Evolutionary conservation across 2,113 vertebrate genomes (phyloP).

Genomic region (Vimba vimba): DNA sequence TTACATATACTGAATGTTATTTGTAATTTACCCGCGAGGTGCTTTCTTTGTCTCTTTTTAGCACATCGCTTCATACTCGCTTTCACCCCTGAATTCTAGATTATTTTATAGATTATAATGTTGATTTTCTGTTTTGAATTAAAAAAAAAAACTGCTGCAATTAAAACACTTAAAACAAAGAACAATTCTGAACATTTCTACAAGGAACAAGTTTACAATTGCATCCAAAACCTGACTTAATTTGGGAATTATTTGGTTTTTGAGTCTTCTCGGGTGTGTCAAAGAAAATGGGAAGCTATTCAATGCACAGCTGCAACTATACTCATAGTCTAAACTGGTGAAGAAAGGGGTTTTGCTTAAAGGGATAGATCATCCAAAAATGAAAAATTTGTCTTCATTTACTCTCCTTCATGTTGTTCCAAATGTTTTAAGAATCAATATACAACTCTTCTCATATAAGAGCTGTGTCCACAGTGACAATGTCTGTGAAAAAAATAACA

Average conservation of each 20-base stretch:
- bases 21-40: not conserved
- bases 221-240: not conserved
- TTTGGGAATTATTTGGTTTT: slow-evolving; percentile 5
- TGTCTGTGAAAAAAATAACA: not conserved
- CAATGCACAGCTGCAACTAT: not conserved
- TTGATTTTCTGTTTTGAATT: not conserved
- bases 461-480: not conserved
- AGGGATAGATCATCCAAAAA: not conserved
- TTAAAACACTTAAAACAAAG: not conserved
- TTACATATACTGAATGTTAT: slow-evolving; percentile 65
- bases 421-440: not conserved
- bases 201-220: not conserved
- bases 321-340: not conserved
- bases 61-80: not conserved
- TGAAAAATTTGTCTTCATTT: not conserved
- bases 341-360: not conserved
- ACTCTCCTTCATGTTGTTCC: not conserved
- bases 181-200: slow-evolving; percentile 1
- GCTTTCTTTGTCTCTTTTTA: not conserved
- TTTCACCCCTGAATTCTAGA: slow-evolving; percentile 4
- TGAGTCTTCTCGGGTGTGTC: not conserved
- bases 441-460: not conserved
- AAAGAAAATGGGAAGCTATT: not conserved
- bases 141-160: not conserved
- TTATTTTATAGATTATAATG: not conserved